Evolutionary conservation across 2,113 vertebrate species (phyloP), one percentile per base, ranked within the genome.

Genomic region (Prolemur simus): DNA sequence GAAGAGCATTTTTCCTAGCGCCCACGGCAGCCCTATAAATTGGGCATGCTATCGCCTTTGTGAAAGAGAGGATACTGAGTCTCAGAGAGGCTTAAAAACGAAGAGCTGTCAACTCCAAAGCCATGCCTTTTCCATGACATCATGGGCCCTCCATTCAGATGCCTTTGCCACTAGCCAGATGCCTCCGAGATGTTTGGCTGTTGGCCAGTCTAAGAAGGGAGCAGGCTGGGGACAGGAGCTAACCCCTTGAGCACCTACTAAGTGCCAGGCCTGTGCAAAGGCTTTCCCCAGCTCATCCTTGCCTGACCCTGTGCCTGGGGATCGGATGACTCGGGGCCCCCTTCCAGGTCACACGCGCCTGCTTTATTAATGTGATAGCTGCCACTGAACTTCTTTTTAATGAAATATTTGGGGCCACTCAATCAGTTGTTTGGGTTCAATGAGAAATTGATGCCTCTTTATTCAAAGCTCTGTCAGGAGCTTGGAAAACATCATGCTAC

Each of bases 401-500:
- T 77, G 96, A 92, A 98, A 96, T 94, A 97, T 96, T 94, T 97
- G 78, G 81, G 82, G 76, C 89, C 87, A 81, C 87, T 97, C 92
- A 18, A 52, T 95, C 92, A 81, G 90, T 91, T 97, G 96, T 97
- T 97, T 96, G 87, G 95, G 92, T 92, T 97, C 96, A 93, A 96
- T 95, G 92, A 97, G 97, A 97, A 96, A 98, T 52, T 54, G 87
- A 98, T 95, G 96, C 90, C 92, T 96, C 77, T 96, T 96, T 98
- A 96, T 97, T 96, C 95, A 97, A 63, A 95, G 94, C 85, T 96
- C 95, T 97, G 94, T 97, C 94, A 96, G 92, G 86, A 95, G 95
- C 97, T 97, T 97, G 96, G 96, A 97, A 97, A 97, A 97, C 96
- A 98, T 96, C 94, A 56, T 7, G 2, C 85, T 94, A 92, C 96